Percentiles rank a stretch among this genome's conserved stretches.
Conservation (phyloP, 1,140 invertebrate species). For the Zaprionus inermis region DNA sequence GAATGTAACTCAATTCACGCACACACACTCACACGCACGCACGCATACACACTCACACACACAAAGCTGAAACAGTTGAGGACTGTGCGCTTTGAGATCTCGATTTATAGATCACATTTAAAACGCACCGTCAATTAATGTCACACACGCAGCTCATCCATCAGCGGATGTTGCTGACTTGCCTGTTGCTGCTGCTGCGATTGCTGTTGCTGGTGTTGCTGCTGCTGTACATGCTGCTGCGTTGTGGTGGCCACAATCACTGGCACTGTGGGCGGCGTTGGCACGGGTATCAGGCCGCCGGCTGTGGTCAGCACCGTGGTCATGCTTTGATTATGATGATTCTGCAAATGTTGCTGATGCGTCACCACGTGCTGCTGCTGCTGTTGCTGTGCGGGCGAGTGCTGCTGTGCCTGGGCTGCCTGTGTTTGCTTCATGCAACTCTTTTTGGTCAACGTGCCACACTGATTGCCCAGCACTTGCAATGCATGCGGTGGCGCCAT, state of each 20-base stretch:
- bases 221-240: conserved; percentile 85
- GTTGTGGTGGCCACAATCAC: conserved; percentile 68
- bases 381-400: conserved; percentile 76
- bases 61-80: conserved; percentile 34
- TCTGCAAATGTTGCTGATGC: conserved; percentile 83
- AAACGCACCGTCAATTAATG: conserved; percentile 86
- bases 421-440: conserved; percentile 84
- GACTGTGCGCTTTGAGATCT: conserved; percentile 56
- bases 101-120: conserved; percentile 82
- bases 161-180: conserved; percentile 79
- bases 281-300: conserved; percentile 63
- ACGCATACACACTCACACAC: conserved; percentile 16
- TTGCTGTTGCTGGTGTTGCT: conserved; percentile 85
- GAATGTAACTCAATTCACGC: conserved; percentile 25
- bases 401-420: conserved; percentile 60
- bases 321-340: conserved; percentile 84
- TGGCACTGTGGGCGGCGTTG: conserved; percentile 73
- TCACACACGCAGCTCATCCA: conserved; percentile 93
- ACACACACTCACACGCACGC: conserved; percentile 18
- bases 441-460: conserved; percentile 88
- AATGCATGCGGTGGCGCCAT: conserved; percentile 87
- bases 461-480: conserved; percentile 87
- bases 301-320: conserved; percentile 76
- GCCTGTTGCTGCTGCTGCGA: conserved; percentile 84
- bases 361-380: conserved; percentile 84